Evolutionary conservation across 2,113 vertebrate species (phyloP).

Genomic region (Thalassoma bifasciatum): DNA sequence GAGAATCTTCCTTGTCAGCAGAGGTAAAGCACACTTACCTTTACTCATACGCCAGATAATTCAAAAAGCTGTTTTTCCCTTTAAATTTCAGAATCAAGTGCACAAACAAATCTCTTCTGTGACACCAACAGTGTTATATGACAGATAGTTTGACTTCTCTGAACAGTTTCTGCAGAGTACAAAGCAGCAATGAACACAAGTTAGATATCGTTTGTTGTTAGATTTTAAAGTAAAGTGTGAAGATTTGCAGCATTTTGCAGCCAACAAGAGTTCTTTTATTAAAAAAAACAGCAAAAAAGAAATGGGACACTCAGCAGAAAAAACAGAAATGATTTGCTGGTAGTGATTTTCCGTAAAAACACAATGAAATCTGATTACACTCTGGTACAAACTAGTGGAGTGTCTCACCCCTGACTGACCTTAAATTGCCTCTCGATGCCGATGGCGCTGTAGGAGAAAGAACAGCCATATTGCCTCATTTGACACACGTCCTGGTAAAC

Average conservation of each 20-base stretch:
- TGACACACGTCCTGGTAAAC: constrained; percentile 58
- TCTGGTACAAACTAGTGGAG: constrained; percentile 54
- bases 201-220: constrained; percentile 18
- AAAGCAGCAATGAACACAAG: constrained; percentile 6
- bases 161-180: background rate
- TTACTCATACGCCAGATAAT: no score
- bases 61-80: no score
- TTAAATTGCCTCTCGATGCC: constrained; percentile 67
- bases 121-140: background rate
- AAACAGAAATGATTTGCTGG: constrained; percentile 41
- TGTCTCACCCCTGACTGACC: constrained; percentile 71
- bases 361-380: constrained; percentile 55
- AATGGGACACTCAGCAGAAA: constrained; percentile 30
- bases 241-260: constrained; percentile 28
- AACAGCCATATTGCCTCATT: constrained; percentile 53
- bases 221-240: constrained; percentile 15
- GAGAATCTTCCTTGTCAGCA: no score
- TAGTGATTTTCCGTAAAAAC: constrained; percentile 59
- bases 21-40: no score
- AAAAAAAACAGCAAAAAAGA: constrained; percentile 18
- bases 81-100: no score
- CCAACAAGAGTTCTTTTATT: constrained; percentile 19
- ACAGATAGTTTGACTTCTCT: background rate
- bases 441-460: constrained; percentile 53
- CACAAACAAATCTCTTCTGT: background rate